These are phyloP conservation scores for Gambelia wislizenii DNA, from an alignment of 2,797 vertebrate genomes.

Conservation along the genomic window DNA sequence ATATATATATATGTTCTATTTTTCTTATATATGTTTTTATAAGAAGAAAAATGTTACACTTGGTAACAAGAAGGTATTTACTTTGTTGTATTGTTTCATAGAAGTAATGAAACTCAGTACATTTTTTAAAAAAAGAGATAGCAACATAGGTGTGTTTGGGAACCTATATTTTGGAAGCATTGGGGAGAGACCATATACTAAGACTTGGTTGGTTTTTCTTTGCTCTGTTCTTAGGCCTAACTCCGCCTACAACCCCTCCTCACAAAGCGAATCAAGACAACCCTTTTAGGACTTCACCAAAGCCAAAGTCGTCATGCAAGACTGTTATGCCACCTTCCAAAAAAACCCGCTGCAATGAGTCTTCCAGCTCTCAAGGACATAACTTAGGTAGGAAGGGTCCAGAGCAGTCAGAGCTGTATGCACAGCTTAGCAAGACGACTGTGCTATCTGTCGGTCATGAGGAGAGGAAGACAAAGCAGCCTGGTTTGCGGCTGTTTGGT, in stretches of 20 bases:
- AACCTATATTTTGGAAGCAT: slow-evolving; percentile 35
- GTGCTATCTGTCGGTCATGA: slow-evolving; percentile 85
- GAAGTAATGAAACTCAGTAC: too few species aligned
- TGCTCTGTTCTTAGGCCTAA: slow-evolving; percentile 87
- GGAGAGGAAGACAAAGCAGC: slow-evolving; percentile 89
- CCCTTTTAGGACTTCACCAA: slow-evolving; percentile 97
- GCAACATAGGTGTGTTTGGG: slow-evolving; percentile 8
- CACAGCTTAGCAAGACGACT: slow-evolving; percentile 93
- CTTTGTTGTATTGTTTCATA: too few species aligned
- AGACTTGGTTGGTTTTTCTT: slow-evolving; percentile 51
- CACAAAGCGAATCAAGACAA: slow-evolving; percentile 99
- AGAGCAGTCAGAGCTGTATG: slow-evolving; percentile 94
- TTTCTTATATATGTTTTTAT: too few species aligned
- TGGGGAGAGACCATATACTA: slow-evolving; percentile 19
- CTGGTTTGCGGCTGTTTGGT: slow-evolving; percentile 89
- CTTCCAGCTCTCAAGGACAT: slow-evolving; percentile 85
- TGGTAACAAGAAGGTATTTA: too few species aligned
- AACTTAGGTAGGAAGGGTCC: slow-evolving; percentile 89
- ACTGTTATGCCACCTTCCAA: slow-evolving; percentile 90
- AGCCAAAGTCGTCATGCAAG: slow-evolving; percentile 96
- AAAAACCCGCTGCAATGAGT: slow-evolving; percentile 91
- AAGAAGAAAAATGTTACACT: too few species aligned
- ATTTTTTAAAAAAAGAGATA: too few species aligned
- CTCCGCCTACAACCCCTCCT: slow-evolving; percentile 99
- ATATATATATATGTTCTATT: too few species aligned